phyloP scores from a whole-genome alignment of 2,888 invertebrate genomes.

The Lepas anatifera region DNA sequence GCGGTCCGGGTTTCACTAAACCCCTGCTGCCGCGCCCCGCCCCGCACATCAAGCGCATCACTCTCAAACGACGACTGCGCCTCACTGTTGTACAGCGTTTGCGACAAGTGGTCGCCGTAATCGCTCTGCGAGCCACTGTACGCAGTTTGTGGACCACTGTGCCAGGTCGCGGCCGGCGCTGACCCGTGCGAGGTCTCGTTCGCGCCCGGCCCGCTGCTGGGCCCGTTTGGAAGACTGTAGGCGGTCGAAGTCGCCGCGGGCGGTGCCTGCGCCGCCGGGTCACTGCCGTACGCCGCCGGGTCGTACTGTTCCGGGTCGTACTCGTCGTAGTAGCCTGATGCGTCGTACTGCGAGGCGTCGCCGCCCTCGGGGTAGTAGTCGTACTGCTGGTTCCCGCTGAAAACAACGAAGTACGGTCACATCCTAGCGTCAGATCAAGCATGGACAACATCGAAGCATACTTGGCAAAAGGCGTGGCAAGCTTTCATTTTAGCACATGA shows the following conservation, averaged over 20 bases:
- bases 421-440: too few relatives aligned
- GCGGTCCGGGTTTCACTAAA: neutral
- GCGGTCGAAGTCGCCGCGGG: constrained; percentile 25
- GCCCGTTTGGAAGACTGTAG: neutral
- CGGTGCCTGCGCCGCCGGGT: neutral
- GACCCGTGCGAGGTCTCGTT: constrained; percentile 25
- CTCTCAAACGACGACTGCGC: too few relatives aligned
- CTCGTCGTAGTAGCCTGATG: constrained; percentile 30
- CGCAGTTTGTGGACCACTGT: constrained; percentile 30
- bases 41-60: constrained; percentile 32
- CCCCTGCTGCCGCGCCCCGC: too few relatives aligned
- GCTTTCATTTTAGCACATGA: too few relatives aligned
- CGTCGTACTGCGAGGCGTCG: constrained; percentile 52
- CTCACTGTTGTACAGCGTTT: too few relatives aligned
- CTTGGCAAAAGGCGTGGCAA: too few relatives aligned
- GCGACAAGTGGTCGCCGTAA: too few relatives aligned
- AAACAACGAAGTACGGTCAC: too few relatives aligned
- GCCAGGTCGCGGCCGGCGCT: too few relatives aligned
- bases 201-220: constrained; percentile 26
- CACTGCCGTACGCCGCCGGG: neutral
- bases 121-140: constrained; percentile 33
- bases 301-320: constrained; percentile 16
- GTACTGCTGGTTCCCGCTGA: neutral
- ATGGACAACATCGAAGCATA: too few relatives aligned
- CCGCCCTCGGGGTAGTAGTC: constrained; percentile 42